Conservation (phyloP, 1,140 invertebrate genomes). For the Lepidurus packardi region DNA sequence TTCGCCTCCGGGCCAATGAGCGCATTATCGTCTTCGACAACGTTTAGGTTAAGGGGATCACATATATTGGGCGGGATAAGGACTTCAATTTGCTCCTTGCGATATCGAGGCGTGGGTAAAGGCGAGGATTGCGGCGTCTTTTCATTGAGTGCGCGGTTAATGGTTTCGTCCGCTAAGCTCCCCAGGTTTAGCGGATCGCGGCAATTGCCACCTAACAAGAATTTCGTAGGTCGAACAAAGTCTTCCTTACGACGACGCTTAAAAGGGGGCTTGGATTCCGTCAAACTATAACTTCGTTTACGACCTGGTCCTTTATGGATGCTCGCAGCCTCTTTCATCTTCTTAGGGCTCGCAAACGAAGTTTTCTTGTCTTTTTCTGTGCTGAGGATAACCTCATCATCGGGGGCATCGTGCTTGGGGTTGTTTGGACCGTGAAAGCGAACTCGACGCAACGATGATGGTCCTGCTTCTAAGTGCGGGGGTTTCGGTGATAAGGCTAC, state of each 20-base stretch:
- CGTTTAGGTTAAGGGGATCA: conserved; percentile 81
- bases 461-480: neutral
- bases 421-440: neutral
- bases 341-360: conserved; percentile 28
- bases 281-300: conserved; percentile 10
- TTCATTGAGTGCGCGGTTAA: conserved; percentile 63
- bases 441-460: neutral
- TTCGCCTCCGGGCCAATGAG: conserved; percentile 66
- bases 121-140: conserved; percentile 82
- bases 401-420: neutral
- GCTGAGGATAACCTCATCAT: neutral
- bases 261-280: conserved; percentile 15
- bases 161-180: conserved; percentile 80
- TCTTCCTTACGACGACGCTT: conserved; percentile 32
- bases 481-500: conserved; percentile 2
- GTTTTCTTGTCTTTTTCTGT: conserved; percentile 11
- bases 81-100: conserved; percentile 76
- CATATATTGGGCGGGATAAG: conserved; percentile 86
- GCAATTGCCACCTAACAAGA: conserved; percentile 89
- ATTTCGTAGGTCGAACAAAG: conserved; percentile 77
- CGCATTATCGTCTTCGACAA: conserved; percentile 60
- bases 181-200: conserved; percentile 90
- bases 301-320: conserved; percentile 5
- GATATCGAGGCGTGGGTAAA: conserved; percentile 73
- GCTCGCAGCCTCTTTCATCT: conserved; percentile 20